Percentiles rank a stretch among this genome's conserved stretches.
phyloP scores from a whole-genome alignment of 2,797 vertebrate genomes.

The Bryconaethiops microstoma region DNA sequence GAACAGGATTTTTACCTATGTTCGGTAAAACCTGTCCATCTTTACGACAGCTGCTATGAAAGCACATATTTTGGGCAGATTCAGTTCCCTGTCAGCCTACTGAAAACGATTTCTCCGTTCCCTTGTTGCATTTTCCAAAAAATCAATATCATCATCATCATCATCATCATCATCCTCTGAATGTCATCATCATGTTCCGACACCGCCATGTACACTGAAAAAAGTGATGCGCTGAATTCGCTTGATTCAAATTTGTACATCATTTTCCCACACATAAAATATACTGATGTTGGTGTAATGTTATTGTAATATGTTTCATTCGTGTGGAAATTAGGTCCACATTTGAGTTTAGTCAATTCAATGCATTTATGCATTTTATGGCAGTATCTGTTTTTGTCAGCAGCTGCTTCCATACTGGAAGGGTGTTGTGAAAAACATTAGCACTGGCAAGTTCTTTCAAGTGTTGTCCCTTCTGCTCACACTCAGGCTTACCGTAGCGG shows the following conservation, averaged over 20 bases:
- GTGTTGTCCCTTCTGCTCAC: constrained; percentile 39
- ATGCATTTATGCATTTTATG: background rate
- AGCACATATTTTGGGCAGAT: background rate
- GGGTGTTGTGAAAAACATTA: constrained; percentile 25
- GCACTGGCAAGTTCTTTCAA: constrained; percentile 40
- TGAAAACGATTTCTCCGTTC: background rate
- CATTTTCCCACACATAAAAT: background rate
- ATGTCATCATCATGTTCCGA: background rate
- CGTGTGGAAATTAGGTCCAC: background rate
- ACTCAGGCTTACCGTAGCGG: constrained; percentile 5
- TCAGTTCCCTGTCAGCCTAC: background rate
- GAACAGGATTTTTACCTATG: background rate
- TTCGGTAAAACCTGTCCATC: background rate
- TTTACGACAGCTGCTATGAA: background rate
- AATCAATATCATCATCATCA: too few relatives aligned
- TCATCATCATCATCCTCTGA: background rate
- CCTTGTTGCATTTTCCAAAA: background rate
- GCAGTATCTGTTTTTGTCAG: background rate
- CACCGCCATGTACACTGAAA: background rate
- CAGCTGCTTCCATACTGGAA: constrained; percentile 1
- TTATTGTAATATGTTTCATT: background rate
- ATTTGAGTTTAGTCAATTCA: background rate
- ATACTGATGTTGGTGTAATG: background rate
- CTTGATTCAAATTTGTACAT: background rate
- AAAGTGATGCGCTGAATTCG: background rate